Evolutionary conservation across 2,113 vertebrate species (phyloP).

Genomic region (Nematolebias whitei): DNA sequence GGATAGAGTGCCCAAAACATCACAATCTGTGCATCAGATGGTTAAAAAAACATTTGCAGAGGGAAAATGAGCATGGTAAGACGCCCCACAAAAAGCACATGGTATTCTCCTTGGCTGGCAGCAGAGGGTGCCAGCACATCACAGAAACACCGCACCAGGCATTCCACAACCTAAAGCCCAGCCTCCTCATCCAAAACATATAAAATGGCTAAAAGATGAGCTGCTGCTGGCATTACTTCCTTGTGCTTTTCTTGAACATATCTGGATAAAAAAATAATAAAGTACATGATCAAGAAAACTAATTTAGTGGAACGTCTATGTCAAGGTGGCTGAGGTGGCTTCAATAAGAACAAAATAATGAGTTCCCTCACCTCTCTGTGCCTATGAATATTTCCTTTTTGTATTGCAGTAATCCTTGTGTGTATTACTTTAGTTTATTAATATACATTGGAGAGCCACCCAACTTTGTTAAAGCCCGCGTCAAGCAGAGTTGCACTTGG

Average conservation of each 20-base stretch:
- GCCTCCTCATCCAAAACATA: conserved; percentile 26
- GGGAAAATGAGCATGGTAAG: conserved; percentile 13
- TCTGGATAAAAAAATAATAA: no score
- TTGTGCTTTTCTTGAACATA: conserved; percentile 6
- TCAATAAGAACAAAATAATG: background rate
- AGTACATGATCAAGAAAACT: conserved; percentile 49
- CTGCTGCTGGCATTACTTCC: background rate
- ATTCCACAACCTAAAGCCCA: conserved; percentile 17
- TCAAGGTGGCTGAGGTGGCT: background rate
- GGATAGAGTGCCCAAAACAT: background rate
- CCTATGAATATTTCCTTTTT: no score
- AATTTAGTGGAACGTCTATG: background rate
- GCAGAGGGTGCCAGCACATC: conserved; percentile 85
- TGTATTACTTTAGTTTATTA: no score
- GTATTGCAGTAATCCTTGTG: background rate
- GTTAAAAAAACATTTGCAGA: conserved; percentile 8
- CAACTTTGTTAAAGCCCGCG: background rate
- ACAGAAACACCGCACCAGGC: conserved; percentile 47
- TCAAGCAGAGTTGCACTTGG: background rate
- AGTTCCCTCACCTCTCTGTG: background rate
- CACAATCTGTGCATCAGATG: background rate
- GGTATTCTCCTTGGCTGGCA: conserved; percentile 67
- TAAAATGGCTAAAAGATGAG: background rate
- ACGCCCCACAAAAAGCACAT: background rate
- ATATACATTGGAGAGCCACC: background rate